phyloP scores from a whole-genome alignment of 2,888 invertebrate species.

The Protonemura montana region DNA sequence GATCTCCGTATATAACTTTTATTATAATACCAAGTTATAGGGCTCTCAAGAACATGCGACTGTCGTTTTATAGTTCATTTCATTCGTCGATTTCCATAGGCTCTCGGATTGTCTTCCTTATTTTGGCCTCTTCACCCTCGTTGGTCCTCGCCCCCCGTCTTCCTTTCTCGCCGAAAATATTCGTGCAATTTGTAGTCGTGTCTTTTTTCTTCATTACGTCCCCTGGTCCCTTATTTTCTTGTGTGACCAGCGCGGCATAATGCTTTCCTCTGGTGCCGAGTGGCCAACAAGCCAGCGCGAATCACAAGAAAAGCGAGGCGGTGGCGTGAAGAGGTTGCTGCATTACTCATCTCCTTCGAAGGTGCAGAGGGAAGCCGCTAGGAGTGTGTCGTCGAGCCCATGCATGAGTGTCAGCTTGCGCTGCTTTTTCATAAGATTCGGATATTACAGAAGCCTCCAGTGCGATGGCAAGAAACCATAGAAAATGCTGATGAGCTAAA shows the following conservation, averaged over 20 bases:
- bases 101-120: constrained; percentile 1
- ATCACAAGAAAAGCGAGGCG: too few relatives aligned
- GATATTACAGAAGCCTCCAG: constrained; percentile 12
- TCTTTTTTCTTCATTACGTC: constrained; percentile 14
- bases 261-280: background rate
- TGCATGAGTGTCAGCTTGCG: constrained; percentile 14
- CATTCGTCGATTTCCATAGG: constrained; percentile 33
- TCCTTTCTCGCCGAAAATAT: background rate
- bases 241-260: background rate
- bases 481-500: constrained; percentile 29
- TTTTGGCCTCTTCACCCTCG: background rate
- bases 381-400: background rate
- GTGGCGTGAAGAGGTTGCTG: constrained; percentile 14
- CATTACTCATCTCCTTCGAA: constrained; percentile 16
- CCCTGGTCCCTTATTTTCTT: background rate
- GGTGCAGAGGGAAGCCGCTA: constrained; percentile 20
- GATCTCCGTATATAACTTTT: constrained; percentile 42
- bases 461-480: background rate
- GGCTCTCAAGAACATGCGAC: background rate
- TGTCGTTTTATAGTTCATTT: constrained; percentile 41
- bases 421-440: background rate
- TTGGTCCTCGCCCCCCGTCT: background rate
- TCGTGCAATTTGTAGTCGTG: background rate
- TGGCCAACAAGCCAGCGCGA: too few relatives aligned
- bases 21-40: constrained; percentile 7